These are phyloP conservation scores for Scyliorhinus canicula DNA, from an alignment of 2,797 vertebrate genomes.

Conservation along the genomic window DNA sequence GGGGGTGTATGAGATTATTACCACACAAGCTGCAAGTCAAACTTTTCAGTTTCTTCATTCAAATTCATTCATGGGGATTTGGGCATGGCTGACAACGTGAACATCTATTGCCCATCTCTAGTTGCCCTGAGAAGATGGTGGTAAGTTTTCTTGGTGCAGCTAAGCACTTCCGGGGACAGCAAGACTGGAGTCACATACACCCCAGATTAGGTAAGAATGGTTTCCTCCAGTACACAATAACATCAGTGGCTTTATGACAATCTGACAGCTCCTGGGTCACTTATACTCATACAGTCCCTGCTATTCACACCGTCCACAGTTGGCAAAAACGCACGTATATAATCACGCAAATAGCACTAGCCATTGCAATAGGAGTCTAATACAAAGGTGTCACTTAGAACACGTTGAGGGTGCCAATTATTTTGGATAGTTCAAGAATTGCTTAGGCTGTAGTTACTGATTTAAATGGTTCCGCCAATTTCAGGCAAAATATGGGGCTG, in stretches of 20 bases:
- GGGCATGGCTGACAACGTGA: background rate
- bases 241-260: background rate
- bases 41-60: background rate
- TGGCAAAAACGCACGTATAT: background rate
- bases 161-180: background rate
- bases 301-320: background rate
- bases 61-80: background rate
- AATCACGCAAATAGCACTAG: background rate
- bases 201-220: background rate
- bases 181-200: background rate
- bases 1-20: background rate
- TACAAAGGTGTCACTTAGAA: background rate
- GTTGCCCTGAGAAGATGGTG: background rate
- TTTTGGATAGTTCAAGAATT: background rate
- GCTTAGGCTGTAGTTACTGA: background rate
- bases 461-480: background rate
- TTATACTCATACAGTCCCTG: background rate
- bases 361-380: background rate
- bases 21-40: background rate
- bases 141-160: background rate
- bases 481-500: background rate
- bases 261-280: background rate
- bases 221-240: background rate
- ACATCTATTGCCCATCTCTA: background rate
- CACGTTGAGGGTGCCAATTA: background rate